Evolutionary conservation across 2,797 vertebrate species (phyloP).

Genomic region (Pseudochromis fuscus): DNA sequence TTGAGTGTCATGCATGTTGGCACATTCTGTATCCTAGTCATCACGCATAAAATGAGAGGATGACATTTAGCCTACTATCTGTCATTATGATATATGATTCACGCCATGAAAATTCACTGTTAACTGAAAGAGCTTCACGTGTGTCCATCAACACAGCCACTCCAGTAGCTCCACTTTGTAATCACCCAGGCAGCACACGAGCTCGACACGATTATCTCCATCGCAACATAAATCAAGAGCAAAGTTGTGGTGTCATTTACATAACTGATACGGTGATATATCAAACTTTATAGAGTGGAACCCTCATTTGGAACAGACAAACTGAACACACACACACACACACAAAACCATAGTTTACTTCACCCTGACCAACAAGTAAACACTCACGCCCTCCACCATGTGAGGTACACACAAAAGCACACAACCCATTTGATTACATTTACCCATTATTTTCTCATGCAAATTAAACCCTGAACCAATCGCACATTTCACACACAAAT

Average conservation of each 20-base stretch:
- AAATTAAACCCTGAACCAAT: slow-evolving; percentile 62
- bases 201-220: slow-evolving; percentile 66
- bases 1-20: slow-evolving; percentile 15
- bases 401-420: slow-evolving; percentile 27
- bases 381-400: not conserved
- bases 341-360: slow-evolving; percentile 17
- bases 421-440: slow-evolving; percentile 46
- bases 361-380: slow-evolving; percentile 29
- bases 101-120: slow-evolving; percentile 61
- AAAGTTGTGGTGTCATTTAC: slow-evolving; percentile 70
- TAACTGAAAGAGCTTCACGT: slow-evolving; percentile 38
- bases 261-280: slow-evolving; percentile 72
- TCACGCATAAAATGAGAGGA: slow-evolving; percentile 29
- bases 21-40: slow-evolving; percentile 34
- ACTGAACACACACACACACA: slow-evolving; percentile 27
- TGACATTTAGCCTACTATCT: slow-evolving; percentile 61
- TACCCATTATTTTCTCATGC: slow-evolving; percentile 59
- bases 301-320: slow-evolving; percentile 54
- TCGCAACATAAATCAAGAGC: slow-evolving; percentile 72
- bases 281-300: slow-evolving; percentile 76
- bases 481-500: slow-evolving; percentile 53
- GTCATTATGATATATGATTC: slow-evolving; percentile 62
- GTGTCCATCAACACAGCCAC: slow-evolving; percentile 47
- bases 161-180: slow-evolving; percentile 54
- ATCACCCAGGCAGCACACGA: slow-evolving; percentile 66